Base-by-base conservation (phyloP, 2,113 vertebrate species). In the Eulemur rufifrons region DNA sequence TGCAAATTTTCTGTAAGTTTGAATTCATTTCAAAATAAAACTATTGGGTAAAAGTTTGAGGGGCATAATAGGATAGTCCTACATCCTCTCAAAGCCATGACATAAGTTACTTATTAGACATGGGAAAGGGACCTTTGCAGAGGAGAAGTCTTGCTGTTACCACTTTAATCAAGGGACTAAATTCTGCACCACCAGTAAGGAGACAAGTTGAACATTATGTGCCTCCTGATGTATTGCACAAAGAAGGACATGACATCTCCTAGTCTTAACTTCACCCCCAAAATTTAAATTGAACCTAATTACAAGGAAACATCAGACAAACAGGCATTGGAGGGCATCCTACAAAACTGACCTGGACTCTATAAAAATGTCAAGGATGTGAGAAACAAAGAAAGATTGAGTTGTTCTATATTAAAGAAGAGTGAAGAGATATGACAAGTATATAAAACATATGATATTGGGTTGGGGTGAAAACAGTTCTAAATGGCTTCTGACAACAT, bases 11-110 rank as follows among this genome's bases (percentile, higher is more conserved):
- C 50, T 82, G 0, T 64, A 85, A 37, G 25, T 25, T 34, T 84
- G 32, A 91, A 86, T 78, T 94, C 25, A 77, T 85, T 91, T 93
- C 66, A 29, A 81, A 93, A 86, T 73, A 52, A 96, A 94, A 76
- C 11, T 37, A 74, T 2, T 29, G 37, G n/a, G 17, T 37, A 7
- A 78, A 71, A 66, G 10, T 42, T 86, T 86, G 23, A 78, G 12
- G 14, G 15, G 8, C 56, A 59, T 37, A 37, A 54, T 2, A 74
- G 14, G 66, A 47, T 50, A 59, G 34, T 94, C 69, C 39, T 34
- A 39, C 27, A 47, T 91, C 18, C 29, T 76, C 56, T 42, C 64
- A 83, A 85, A 84, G 50, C 14, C 18, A 61, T 29, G 3, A 2
- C 20, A 61, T n/a, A 20, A 8, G 66, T 45, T 90, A 88, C 29